A percentile compares a stretch with the other conserved stretches of the same genome.
These are phyloP conservation scores for Dicrurus megarhynchus DNA, from an alignment of 2,113 vertebrate species.

Conservation along the genomic window DNA sequence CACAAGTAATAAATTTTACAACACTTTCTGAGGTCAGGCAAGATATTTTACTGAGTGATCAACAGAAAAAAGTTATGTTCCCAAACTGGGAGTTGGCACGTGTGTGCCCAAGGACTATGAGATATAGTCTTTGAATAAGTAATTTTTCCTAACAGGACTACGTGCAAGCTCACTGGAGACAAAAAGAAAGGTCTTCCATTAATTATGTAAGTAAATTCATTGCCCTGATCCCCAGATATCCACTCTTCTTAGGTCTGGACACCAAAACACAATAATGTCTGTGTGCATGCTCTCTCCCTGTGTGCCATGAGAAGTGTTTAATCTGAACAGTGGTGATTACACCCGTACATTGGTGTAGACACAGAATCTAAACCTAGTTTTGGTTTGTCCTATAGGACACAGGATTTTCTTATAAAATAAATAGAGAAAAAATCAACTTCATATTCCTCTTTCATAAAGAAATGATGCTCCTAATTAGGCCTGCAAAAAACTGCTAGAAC, in stretches of 20 bases:
- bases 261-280: neutral
- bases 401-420: neutral
- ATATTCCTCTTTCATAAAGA: neutral
- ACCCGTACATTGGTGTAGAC: neutral
- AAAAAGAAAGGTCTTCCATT: neutral
- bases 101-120: neutral
- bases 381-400: neutral
- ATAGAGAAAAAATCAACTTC: neutral
- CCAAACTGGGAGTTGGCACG: neutral
- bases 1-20: neutral
- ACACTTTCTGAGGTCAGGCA: neutral
- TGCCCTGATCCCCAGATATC: neutral
- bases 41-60: neutral
- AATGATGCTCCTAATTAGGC: neutral
- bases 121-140: neutral
- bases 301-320: neutral
- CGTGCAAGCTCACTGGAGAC: neutral
- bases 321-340: neutral
- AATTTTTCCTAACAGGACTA: neutral
- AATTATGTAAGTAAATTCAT: neutral
- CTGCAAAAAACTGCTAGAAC: neutral
- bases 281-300: neutral
- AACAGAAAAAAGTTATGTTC: neutral
- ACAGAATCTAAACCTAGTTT: neutral
- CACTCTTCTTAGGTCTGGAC: neutral